phyloP scores from a whole-genome alignment of 2,113 vertebrate genomes.

The Circaetus gallicus region DNA sequence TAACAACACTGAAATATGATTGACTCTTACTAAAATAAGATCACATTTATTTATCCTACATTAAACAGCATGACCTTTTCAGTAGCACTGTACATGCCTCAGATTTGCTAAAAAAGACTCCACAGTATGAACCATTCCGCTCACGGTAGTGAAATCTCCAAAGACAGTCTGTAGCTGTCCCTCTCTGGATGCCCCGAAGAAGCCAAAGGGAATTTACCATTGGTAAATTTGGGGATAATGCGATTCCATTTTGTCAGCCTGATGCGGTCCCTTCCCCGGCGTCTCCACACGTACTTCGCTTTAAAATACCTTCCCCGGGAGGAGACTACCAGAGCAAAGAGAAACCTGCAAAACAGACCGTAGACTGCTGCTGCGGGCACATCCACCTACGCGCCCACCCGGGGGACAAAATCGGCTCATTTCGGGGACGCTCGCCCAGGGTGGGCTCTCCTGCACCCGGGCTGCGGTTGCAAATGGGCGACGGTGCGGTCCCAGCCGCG shows the following conservation, averaged over 20 bases:
- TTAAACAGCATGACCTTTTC: conserved; percentile 58
- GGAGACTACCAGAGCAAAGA: not conserved
- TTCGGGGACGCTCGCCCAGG: not conserved
- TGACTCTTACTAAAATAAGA: conserved; percentile 49
- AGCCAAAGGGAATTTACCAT: not conserved
- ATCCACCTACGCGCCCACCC: fast-evolving
- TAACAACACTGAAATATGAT: conserved; percentile 13
- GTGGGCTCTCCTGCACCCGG: not conserved
- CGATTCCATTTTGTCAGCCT: not conserved
- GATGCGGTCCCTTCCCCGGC: not conserved
- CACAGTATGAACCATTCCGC: not conserved
- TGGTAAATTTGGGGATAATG: not conserved
- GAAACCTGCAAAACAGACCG: not conserved
- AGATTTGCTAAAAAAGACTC: conserved; percentile 14
- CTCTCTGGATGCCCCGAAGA: not conserved
- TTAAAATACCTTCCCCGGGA: not conserved
- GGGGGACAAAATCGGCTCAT: not conserved
- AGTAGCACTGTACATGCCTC: conserved; percentile 14
- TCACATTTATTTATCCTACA: conserved; percentile 30
- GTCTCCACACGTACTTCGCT: not conserved
- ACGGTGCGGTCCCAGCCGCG: fast-evolving
- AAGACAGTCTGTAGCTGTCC: not conserved
- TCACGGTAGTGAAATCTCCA: not conserved
- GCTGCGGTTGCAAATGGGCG: not conserved
- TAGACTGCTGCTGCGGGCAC: fast-evolving